Evolutionary conservation across 1,140 invertebrate species (phyloP), one percentile per base, ranked within the genome.

Genomic region (Pseudomyrmex dendroicus): DNA sequence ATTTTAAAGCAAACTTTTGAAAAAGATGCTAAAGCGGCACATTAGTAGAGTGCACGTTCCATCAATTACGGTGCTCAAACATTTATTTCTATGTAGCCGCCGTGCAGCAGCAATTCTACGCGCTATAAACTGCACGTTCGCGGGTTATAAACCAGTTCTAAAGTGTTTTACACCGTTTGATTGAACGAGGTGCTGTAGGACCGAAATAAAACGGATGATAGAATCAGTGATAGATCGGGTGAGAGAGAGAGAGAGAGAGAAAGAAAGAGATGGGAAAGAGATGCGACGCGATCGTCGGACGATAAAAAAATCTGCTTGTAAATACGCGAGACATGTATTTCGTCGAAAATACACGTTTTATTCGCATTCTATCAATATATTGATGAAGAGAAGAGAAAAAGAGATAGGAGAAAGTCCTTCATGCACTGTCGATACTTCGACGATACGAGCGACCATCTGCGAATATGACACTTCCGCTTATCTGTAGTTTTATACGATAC

Each of bases 391-490:
- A 56, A 15, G 5, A 56, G 15, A 25, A 35, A 70, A 22, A 50
- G 57, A 62, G 15, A 9, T 35, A 1, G 35, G 35, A 63, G 10
- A 44, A 66, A 46, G 10, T 7, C 2, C 17, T 59, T 59, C 10
- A 1, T 2, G 2, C 9, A 8, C 10, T 35, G 35, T 20, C 2
- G 1, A 17, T 52, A 68, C 50, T 46, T 0, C 10, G 25, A 50
- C 13, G 62, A 64, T 63, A 59, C 57, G 48, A 35, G 54, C 15
- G 57, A 61, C 22, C 48, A 85, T 86, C 85, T 80, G 50, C 56
- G 15, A 86, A 82, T 59, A 86, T 82, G 61, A 35, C 63, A 25
- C 52, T 66, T 12, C 35, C 20, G 63, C 35, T 78, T 78, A 77
- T 67, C 35, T 78, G 2, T 46, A 61, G 17, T n/a, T n/a, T 35